These are phyloP conservation scores for Chalcosyrphus nemorum DNA, from an alignment of 2,888 invertebrate species.

Conservation along the genomic window DNA sequence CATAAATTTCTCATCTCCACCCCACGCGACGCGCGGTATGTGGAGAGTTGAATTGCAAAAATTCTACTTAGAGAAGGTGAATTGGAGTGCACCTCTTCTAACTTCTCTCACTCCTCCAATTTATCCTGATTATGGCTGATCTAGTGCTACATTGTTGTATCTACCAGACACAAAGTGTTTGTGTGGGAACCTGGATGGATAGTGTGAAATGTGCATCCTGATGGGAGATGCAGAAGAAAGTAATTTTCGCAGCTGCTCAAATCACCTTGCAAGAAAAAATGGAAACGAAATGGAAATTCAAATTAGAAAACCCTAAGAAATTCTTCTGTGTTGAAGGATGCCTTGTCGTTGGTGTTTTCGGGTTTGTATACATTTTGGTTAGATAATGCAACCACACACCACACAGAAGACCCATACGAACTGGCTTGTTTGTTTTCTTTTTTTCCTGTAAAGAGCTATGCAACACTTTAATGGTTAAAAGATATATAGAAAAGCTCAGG, in stretches of 20 bases:
- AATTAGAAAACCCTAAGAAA: slow-evolving; percentile 60
- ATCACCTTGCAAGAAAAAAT: slow-evolving; percentile 47
- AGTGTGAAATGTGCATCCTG: slow-evolving; percentile 53
- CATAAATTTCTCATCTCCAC: slow-evolving; percentile 73
- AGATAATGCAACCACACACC: slow-evolving; percentile 31
- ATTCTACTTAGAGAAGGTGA: slow-evolving; percentile 62
- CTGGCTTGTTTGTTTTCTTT: background rate
- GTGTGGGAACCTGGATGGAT: slow-evolving; percentile 12
- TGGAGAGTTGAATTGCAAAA: slow-evolving; percentile 63
- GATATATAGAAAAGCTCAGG: background rate
- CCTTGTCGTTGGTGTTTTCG: slow-evolving; percentile 17
- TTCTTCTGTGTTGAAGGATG: slow-evolving; percentile 40
- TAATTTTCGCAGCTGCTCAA: slow-evolving; percentile 63
- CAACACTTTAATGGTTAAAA: background rate
- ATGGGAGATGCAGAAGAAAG: slow-evolving; percentile 49
- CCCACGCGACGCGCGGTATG: slow-evolving; percentile 27
- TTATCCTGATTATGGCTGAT: slow-evolving; percentile 59
- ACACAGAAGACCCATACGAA: slow-evolving; percentile 19
- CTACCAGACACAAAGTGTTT: background rate
- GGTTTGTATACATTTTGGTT: slow-evolving; percentile 39
- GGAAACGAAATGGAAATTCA: slow-evolving; percentile 41
- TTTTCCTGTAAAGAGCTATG: background rate
- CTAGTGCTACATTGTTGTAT: slow-evolving; percentile 49
- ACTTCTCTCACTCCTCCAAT: slow-evolving; percentile 27
- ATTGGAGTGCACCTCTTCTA: slow-evolving; percentile 45